These are phyloP conservation scores for Lydus trimaculatus DNA, from an alignment of 2,888 invertebrate species.

Conservation along the genomic window DNA sequence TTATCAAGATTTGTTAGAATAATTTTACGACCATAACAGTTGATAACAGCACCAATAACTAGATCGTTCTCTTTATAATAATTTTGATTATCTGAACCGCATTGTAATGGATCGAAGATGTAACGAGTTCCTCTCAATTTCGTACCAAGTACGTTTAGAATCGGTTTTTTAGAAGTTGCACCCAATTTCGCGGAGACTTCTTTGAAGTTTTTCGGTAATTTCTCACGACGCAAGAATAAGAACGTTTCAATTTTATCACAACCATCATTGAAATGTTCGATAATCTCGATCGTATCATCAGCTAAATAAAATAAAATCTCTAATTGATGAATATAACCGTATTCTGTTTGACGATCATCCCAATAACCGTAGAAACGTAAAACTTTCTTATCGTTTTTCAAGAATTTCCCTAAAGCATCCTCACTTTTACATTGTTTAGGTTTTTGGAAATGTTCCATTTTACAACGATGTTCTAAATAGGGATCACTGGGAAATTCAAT, in stretches of 20 bases:
- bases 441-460: slow-evolving; percentile 52
- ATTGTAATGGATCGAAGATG: slow-evolving; percentile 66
- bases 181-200: slow-evolving; percentile 62
- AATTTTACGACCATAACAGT: slow-evolving; percentile 82
- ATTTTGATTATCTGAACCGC: slow-evolving; percentile 61
- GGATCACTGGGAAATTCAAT: slow-evolving; percentile 66
- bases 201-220: slow-evolving; percentile 75
- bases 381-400: slow-evolving; percentile 80
- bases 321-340: slow-evolving; percentile 79
- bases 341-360: slow-evolving; percentile 83
- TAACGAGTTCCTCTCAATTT: slow-evolving; percentile 64
- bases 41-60: slow-evolving; percentile 80
- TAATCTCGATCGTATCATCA: slow-evolving; percentile 89
- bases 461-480: slow-evolving; percentile 61
- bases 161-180: slow-evolving; percentile 61
- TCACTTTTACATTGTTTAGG: slow-evolving; percentile 66
- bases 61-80: slow-evolving; percentile 78
- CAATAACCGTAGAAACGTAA: slow-evolving; percentile 86
- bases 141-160: slow-evolving; percentile 71
- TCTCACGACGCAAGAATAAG: slow-evolving; percentile 77
- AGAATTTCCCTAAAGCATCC: slow-evolving; percentile 78
- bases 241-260: slow-evolving; percentile 75
- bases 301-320: slow-evolving; percentile 86
- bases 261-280: slow-evolving; percentile 73
- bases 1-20: slow-evolving; percentile 84